These are phyloP conservation scores for Caenorhabditis latens DNA, from an alignment of 1,140 invertebrate species.

Conservation along the genomic window DNA sequence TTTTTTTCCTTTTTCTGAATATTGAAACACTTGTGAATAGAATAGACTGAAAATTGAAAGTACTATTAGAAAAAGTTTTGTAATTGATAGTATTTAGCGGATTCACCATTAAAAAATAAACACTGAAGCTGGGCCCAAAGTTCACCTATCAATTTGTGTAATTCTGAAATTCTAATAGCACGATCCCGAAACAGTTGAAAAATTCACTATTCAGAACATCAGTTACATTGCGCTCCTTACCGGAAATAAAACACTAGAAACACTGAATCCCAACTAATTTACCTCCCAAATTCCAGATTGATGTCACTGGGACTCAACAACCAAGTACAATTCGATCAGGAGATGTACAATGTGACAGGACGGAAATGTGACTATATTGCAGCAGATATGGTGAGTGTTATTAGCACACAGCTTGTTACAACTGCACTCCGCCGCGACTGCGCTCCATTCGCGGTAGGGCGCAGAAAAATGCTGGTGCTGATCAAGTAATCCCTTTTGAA, in stretches of 20 bases:
- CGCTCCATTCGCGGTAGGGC: not conserved
- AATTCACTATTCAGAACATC: too few species aligned
- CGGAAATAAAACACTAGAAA: too few species aligned
- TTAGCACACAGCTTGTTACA: not conserved
- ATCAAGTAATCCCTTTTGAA: too few species aligned
- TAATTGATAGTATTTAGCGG: too few species aligned
- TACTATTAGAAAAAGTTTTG: not conserved
- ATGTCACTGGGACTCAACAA: constrained; percentile 32
- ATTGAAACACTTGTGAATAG: not conserved
- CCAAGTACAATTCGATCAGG: not conserved
- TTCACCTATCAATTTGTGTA: too few species aligned
- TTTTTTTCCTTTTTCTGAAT: not conserved
- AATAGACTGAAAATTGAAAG: not conserved
- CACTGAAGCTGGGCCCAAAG: too few species aligned
- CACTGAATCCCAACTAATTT: too few species aligned
- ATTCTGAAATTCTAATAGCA: too few species aligned
- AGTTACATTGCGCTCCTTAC: too few species aligned
- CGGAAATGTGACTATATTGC: not conserved
- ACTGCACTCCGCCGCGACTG: too few species aligned
- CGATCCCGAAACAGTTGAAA: not conserved
- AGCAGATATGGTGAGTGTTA: not conserved
- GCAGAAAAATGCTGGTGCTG: too few species aligned
- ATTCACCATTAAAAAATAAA: too few species aligned
- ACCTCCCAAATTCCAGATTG: not conserved
- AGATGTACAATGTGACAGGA: constrained; percentile 22